phyloP scores from a whole-genome alignment of 2,113 vertebrate genomes.

The Sarotherodon lohbergeri region DNA sequence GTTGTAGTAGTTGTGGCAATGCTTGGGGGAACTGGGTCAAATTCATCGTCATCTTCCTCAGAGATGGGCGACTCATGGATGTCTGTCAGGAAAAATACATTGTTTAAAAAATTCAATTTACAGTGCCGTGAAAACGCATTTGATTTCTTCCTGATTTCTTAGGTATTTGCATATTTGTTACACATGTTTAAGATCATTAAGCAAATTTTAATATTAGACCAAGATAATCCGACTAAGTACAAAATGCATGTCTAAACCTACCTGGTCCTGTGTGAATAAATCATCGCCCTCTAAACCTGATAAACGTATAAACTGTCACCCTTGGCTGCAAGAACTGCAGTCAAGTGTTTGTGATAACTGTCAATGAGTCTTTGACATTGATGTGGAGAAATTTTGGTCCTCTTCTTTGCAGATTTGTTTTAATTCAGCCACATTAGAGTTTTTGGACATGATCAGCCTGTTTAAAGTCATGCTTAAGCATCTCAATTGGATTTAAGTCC shows the following conservation, averaged over 20 bases:
- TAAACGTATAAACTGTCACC: background rate
- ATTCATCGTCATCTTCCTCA: constrained; percentile 87
- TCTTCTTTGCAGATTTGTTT: too few species aligned
- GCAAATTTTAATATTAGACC: background rate
- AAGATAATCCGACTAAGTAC: background rate
- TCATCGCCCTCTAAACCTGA: background rate
- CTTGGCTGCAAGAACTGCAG: background rate
- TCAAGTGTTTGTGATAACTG: background rate
- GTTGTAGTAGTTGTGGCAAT: constrained; percentile 75
- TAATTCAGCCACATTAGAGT: too few species aligned
- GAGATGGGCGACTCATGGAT: constrained; percentile 82
- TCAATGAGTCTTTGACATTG: too few species aligned
- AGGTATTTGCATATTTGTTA: background rate
- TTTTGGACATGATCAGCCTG: too few species aligned
- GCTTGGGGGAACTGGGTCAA: constrained; percentile 80
- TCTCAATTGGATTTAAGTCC: too few species aligned
- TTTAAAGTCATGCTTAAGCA: too few species aligned
- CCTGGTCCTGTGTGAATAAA: background rate
- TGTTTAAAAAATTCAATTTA: background rate
- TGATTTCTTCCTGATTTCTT: background rate
- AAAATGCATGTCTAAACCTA: background rate
- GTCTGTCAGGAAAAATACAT: constrained; percentile 60
- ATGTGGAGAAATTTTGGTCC: too few species aligned
- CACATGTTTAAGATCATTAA: background rate
- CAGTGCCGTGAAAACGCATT: background rate